These are phyloP conservation scores for Biston betularia DNA, from an alignment of 2,888 invertebrate species.

Conservation along the genomic window DNA sequence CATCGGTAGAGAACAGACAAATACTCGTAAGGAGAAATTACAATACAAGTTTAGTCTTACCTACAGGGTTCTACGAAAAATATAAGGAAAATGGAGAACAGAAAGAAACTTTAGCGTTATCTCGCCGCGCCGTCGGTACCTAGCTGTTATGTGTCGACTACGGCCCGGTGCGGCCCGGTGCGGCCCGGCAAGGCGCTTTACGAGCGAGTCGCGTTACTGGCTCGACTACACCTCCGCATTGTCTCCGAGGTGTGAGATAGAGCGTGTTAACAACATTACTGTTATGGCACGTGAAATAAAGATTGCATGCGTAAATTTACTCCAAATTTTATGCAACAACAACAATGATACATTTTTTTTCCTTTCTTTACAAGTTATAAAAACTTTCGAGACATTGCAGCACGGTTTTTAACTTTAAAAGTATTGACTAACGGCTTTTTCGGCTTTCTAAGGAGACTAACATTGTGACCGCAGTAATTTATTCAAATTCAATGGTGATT, in stretches of 20 bases:
- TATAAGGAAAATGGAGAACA: constrained; percentile 7
- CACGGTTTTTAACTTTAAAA: not conserved
- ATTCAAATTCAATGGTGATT: constrained; percentile 24
- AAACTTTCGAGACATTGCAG: not conserved
- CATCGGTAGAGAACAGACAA: not conserved
- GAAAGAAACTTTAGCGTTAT: constrained; percentile 19
- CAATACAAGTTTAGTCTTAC: not conserved
- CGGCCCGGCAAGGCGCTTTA: constrained; percentile 11
- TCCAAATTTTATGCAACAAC: constrained; percentile 1
- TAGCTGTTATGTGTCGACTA: constrained; percentile 10
- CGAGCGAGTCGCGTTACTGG: constrained; percentile 21
- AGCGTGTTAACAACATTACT: constrained; percentile 13
- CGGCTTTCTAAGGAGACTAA: not conserved
- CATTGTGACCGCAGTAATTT: constrained; percentile 7
- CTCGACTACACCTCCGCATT: constrained; percentile 12
- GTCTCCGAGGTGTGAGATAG: constrained; percentile 21
- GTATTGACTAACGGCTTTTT: not conserved
- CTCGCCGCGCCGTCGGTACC: constrained; percentile 13
- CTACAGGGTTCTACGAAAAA: not conserved
- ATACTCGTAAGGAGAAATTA: not conserved
- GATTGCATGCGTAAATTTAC: constrained; percentile 13
- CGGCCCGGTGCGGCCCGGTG: constrained; percentile 9
- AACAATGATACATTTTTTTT: not conserved
- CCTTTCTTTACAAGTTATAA: not conserved
- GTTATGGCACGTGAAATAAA: constrained; percentile 18